Conservation (phyloP, 1,140 invertebrate species). For the Achroia grisella region DNA sequence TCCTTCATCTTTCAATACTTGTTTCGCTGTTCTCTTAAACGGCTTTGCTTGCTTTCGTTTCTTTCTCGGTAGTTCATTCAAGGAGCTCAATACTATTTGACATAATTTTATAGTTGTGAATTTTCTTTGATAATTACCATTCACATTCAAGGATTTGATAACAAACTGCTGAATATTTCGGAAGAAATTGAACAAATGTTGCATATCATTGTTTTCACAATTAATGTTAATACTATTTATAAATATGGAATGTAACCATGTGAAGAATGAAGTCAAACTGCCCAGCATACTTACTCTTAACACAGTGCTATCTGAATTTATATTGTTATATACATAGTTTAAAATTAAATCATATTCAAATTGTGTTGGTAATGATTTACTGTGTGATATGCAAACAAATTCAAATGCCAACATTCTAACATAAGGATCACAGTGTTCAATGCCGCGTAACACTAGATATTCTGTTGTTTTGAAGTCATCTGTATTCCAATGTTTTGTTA, state of each 20-base stretch:
- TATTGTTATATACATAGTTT: conserved; percentile 49
- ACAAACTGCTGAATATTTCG: conserved; percentile 39
- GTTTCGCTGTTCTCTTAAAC: conserved; percentile 16
- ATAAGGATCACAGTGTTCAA: conserved; percentile 35
- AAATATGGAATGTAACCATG: conserved; percentile 27
- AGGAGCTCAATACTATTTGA: conserved; percentile 31
- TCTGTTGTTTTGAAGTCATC: conserved; percentile 11
- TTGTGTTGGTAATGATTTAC: conserved; percentile 33
- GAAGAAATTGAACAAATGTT: conserved; percentile 33
- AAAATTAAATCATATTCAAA: conserved; percentile 42
- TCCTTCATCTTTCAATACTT: conserved; percentile 22
- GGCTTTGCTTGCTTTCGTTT: conserved; percentile 27
- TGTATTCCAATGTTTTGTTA: conserved; percentile 27
- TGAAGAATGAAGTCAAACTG: conserved; percentile 43
- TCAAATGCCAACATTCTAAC: conserved; percentile 57
- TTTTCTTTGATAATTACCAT: conserved; percentile 69
- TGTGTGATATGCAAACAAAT: conserved; percentile 43
- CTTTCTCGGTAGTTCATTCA: conserved; percentile 31
- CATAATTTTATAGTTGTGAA: conserved; percentile 46
- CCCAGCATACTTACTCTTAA: conserved; percentile 56
- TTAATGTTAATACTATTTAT: conserved; percentile 20
- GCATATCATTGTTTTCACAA: conserved; percentile 7
- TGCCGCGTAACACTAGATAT: conserved; percentile 18
- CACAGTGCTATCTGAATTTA: conserved; percentile 61
- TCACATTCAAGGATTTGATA: conserved; percentile 29